Conservation (phyloP, 2,888 invertebrate species). For the Villa cingulata region DNA sequence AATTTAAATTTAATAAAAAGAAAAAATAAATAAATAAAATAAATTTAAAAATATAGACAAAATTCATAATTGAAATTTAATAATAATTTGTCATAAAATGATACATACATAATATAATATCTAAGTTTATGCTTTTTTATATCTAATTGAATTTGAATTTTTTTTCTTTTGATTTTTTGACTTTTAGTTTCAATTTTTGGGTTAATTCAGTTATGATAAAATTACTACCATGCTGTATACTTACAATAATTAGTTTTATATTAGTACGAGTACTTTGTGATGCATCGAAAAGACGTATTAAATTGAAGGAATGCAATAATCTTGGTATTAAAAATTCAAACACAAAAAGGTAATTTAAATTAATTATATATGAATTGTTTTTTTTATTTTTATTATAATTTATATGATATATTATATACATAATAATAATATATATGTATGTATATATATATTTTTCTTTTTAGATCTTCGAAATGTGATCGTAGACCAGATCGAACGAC, state of each 20-base stretch:
- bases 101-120: no score
- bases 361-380: background rate
- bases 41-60: no score
- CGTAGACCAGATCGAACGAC: conserved; percentile 76
- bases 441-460: no score
- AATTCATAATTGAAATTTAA: no score
- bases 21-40: background rate
- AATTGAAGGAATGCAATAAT: conserved; percentile 47
- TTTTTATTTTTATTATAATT: conserved; percentile 18
- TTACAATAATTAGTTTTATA: conserved; percentile 53
- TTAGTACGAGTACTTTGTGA: conserved; percentile 54
- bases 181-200: conserved; percentile 51
- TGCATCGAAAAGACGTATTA: conserved; percentile 60
- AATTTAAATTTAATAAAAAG: no score
- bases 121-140: background rate
- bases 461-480: conserved; percentile 44
- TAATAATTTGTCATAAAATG: no score
- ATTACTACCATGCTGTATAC: conserved; percentile 55
- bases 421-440: no score
- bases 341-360: conserved; percentile 16
- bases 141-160: background rate
- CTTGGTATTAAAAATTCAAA: conserved; percentile 35
- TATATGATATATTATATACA: no score
- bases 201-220: conserved; percentile 63
- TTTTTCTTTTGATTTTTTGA: background rate